Conservation (phyloP, 1,140 invertebrate genomes). For the Homarus americanus region DNA sequence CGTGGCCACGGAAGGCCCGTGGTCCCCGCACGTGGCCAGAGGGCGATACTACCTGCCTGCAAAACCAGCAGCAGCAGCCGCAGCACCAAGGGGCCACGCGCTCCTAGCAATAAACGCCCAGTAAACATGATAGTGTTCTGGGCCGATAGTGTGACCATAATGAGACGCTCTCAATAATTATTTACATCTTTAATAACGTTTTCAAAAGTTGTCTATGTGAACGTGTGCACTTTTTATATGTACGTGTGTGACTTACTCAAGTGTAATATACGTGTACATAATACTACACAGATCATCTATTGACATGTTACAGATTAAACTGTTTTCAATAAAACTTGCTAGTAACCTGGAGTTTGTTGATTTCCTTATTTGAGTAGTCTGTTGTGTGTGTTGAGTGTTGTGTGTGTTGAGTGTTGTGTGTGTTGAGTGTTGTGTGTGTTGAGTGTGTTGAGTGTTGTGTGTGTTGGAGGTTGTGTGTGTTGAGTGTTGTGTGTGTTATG, state of each 20-base stretch:
- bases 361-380: too few species aligned
- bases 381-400: too few species aligned
- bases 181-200: constrained; percentile 5
- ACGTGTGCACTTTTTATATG: constrained; percentile 57
- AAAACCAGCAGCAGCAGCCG: neutral
- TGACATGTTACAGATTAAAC: constrained; percentile 38
- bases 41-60: constrained; percentile 42
- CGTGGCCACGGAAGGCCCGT: constrained; percentile 49
- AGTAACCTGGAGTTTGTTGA: constrained; percentile 5
- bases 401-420: too few species aligned
- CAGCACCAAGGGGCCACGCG: neutral
- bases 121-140: too few species aligned
- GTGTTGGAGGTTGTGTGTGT: too few species aligned
- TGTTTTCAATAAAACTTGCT: constrained; percentile 57
- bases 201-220: constrained; percentile 30
- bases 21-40: constrained; percentile 50
- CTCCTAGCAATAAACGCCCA: constrained; percentile 28
- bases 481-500: too few species aligned
- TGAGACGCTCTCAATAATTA: constrained; percentile 1
- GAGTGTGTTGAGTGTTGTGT: too few species aligned
- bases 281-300: constrained; percentile 41
- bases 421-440: too few species aligned
- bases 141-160: neutral
- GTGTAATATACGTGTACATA: constrained; percentile 19
- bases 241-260: neutral